Evolutionary conservation across 2,113 vertebrate species (phyloP), one percentile per base, ranked within the genome.

Genomic region (Aegypius monachus): DNA sequence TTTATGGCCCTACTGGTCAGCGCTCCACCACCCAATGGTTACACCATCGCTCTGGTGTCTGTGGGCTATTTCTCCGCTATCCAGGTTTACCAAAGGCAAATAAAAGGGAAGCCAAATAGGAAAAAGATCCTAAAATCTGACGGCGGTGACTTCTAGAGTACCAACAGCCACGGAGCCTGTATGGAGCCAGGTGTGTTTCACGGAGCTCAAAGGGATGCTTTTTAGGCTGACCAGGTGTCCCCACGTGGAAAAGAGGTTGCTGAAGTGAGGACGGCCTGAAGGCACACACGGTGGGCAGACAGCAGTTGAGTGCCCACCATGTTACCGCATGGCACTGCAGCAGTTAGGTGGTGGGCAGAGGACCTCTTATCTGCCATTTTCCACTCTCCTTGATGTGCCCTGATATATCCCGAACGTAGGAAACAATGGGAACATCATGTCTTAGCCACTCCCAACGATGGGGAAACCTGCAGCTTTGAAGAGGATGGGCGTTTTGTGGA

Each of bases 211-310:
- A 63, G 32, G n/a, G 42, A 26, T 18, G 3, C 1, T 15, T 58
- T 23, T 77, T 19, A 86, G 71, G 43, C 19, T 56, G 15, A 61
- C 17, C 11, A 71, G 11, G 9, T n/a, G 47, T 12, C 47, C 19
- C 13, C 8, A 77, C 0, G 0, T 5, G 38, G 31, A 59, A 94
- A 85, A 89, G 80, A 80, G 63, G 50, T 16, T 50, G 61, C 84
- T 84, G 56, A 96, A 96, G 86, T 27, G 26, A 83, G 91, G 91
- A 86, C 85, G 53, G 66, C 74, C 94, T 61, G 81, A 68, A 85
- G 43, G 45, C 36, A 56, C 31, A 13, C 2, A 5, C 2, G 6
- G 36, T 55, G 59, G 40, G 47, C 59, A 79, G 45, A 61, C n/a
- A 79, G 61, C 3, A 1, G 20, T 21, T 26, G 19, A 56, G 36